Evolutionary conservation across 2,888 invertebrate genomes (phyloP), one percentile per base, ranked within the genome.

Genomic region (Malacosoma neustria): DNA sequence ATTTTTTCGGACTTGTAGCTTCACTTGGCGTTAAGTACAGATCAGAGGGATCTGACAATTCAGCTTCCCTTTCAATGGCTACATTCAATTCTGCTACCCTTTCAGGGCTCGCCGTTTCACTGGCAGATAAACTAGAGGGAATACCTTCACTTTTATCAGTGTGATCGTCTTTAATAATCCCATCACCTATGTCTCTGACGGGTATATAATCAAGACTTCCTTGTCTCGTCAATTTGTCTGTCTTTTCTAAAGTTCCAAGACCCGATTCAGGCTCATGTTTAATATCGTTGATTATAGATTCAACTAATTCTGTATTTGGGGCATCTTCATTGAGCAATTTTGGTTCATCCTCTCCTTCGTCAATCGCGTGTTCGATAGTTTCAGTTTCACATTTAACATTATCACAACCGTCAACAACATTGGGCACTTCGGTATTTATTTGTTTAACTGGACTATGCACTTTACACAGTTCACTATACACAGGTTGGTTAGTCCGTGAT

Each of bases 21-120:
- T 91, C 91, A 30, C 90, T 91, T 13, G 91, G 91, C 34, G 91
- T 91, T 43, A 91, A 70, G 57, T 91, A 91, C 40, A 90, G 80
- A 57, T 92, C 92, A 34, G 91, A 91, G 44, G 89, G 87, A 64
- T 92, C 91, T 47, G 91, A 91, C 35, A 91, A 87, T 42, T 89
- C 87, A 30, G 89, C 82, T 67, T 91, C 91, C 46, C 87, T 84
- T 54, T 90, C 87, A 12, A 81, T 54, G 13, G 57, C 53, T 7
- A 77, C 52, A 46, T 74, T 72, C 14, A 73, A 62, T 46, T 79
- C 77, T 2, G 82, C 75, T 5, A 76, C 63, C 46, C 82, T 67
- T 47, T 84, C 80, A 0, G 87, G 85, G 46, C 85, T 86, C 1
- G 85, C 77, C 1, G 85, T 80, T 50, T 85, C 85, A 39, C 87